phyloP scores from a whole-genome alignment of 2,113 vertebrate genomes.

The Eubucco bourcierii region DNA sequence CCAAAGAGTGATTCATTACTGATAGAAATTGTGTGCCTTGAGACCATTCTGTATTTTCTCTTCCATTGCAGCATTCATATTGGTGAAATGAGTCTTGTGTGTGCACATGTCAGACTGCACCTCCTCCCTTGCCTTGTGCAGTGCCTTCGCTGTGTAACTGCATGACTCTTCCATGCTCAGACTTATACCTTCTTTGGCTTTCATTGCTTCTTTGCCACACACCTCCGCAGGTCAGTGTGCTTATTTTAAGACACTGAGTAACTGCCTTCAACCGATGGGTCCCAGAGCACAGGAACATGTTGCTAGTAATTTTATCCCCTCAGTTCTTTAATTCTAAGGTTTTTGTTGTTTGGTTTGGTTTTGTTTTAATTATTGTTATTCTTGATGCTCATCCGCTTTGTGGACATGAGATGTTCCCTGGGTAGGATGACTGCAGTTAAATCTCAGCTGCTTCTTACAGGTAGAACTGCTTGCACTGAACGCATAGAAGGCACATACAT shows the following conservation, averaged over 20 bases:
- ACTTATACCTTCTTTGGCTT: neutral
- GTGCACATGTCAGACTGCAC: neutral
- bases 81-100: neutral
- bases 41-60: neutral
- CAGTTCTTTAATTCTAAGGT: neutral
- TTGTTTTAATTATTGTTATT: neutral
- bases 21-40: neutral
- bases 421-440: neutral
- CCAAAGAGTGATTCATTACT: neutral
- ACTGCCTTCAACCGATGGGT: neutral
- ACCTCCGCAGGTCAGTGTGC: neutral
- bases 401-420: neutral
- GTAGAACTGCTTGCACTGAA: neutral
- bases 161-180: neutral
- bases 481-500: accelerated
- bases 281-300: neutral
- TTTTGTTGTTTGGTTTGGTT: too few species aligned
- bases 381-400: neutral
- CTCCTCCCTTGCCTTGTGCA: neutral
- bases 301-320: neutral
- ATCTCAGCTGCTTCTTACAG: neutral
- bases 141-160: neutral
- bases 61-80: neutral
- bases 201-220: neutral
- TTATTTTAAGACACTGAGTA: neutral